Evolutionary conservation across 2,113 vertebrate species (phyloP).

Genomic region (Amphiprion ocellaris): DNA sequence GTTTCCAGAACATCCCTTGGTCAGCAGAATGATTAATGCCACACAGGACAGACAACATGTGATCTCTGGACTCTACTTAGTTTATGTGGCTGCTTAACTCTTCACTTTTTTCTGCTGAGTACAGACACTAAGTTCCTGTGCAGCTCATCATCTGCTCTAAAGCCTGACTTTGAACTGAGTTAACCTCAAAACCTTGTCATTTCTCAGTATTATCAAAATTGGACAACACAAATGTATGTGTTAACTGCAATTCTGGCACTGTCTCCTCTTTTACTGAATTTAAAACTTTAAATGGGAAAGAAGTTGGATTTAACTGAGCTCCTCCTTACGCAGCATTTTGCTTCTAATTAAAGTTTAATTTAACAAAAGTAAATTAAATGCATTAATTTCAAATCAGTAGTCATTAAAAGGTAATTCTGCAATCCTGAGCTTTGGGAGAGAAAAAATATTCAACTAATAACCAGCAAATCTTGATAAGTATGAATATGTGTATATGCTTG

Average conservation of each 20-base stretch:
- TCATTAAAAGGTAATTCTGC: no score
- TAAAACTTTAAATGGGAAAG: not conserved
- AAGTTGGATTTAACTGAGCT: not conserved
- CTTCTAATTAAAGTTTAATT: not conserved
- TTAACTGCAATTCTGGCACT: not conserved
- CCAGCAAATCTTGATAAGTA: not conserved
- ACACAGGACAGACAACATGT: constrained; percentile 70
- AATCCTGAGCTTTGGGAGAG: not conserved
- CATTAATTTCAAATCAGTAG: no score
- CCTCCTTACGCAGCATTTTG: not conserved
- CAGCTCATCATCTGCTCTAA: constrained; percentile 29
- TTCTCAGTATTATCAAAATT: not conserved
- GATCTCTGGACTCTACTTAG: constrained; percentile 72
- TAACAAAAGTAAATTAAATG: not conserved
- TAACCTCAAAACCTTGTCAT: constrained; percentile 18
- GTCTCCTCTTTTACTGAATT: no score
- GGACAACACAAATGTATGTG: not conserved
- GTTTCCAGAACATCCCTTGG: constrained; percentile 33
- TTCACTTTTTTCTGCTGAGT: constrained; percentile 71
- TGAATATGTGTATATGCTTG: constrained; percentile 4
- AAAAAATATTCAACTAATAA: not conserved
- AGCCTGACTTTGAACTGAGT: constrained; percentile 45
- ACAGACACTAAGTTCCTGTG: constrained; percentile 60
- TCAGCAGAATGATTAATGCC: constrained; percentile 78
- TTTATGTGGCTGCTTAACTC: constrained; percentile 70